Percentiles rank a stretch among this genome's conserved stretches.
Conservation (phyloP, 2,888 invertebrate genomes). For the Heliconius sara region DNA sequence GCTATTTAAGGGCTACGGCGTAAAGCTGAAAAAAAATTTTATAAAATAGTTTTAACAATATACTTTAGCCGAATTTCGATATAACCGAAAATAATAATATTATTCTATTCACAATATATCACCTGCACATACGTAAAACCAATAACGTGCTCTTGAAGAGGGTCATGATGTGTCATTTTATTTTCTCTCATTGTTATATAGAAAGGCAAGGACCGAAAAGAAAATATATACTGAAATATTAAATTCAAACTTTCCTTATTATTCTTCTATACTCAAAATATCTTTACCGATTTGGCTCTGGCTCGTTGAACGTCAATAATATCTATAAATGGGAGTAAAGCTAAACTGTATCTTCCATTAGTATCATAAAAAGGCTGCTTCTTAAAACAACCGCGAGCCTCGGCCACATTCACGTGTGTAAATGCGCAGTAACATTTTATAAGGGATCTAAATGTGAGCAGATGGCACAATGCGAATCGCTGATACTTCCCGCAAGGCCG, state of each 20-base stretch:
- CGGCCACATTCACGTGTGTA: conserved; percentile 77
- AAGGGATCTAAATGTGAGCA: conserved; percentile 82
- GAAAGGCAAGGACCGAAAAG: conserved; percentile 26
- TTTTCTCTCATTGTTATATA: conserved; percentile 23
- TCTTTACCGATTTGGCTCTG: neutral
- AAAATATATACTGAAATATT: neutral
- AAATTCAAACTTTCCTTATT: neutral
- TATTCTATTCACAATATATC: conserved; percentile 23
- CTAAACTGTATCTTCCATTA: conserved; percentile 80
- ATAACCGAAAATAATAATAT: neutral
- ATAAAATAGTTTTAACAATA: neutral
- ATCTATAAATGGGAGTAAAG: conserved; percentile 54
- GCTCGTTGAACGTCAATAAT: neutral
- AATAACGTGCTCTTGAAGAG: conserved; percentile 34
- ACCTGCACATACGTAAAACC: conserved; percentile 27
- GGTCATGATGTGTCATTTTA: conserved; percentile 32
- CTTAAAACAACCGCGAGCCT: conserved; percentile 75
- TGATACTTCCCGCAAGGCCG: conserved; percentile 72
- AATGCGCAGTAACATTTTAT: conserved; percentile 83
- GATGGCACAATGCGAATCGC: conserved; percentile 80
- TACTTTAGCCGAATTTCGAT: neutral
- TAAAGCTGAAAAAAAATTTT: neutral
- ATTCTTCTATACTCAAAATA: neutral
- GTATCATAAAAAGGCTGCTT: conserved; percentile 78
- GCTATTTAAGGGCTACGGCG: too few species aligned